Conservation (phyloP, 2,888 invertebrate genomes). For the Malacosoma neustria region DNA sequence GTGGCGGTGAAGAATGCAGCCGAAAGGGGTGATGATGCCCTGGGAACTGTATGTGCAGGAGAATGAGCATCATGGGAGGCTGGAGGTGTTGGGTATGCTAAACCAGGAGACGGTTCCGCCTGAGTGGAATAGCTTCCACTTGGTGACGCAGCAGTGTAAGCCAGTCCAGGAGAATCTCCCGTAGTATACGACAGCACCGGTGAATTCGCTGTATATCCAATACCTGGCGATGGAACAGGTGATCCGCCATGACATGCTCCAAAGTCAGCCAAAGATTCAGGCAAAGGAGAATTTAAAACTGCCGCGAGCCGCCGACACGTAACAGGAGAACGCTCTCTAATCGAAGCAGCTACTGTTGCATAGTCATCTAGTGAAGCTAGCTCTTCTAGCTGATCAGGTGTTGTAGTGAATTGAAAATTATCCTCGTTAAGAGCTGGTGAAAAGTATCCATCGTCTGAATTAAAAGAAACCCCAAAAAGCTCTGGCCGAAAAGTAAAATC, state of each 20-base stretch:
- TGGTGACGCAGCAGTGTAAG: conserved; percentile 55
- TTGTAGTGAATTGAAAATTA: conserved; percentile 79
- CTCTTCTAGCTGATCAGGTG: conserved; percentile 78
- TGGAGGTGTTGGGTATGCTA: conserved; percentile 90
- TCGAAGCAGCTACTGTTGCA: conserved; percentile 71
- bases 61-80: conserved; percentile 90
- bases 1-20: conserved; percentile 89
- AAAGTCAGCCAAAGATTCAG: conserved; percentile 87
- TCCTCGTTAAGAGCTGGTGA: conserved; percentile 83
- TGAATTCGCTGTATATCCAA: conserved; percentile 56
- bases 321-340: conserved; percentile 74
- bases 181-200: conserved; percentile 88
- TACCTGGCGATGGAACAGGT: conserved; percentile 68
- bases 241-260: conserved; percentile 83
- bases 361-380: conserved; percentile 78
- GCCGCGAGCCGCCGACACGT: conserved; percentile 83
- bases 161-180: conserved; percentile 58
- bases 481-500: conserved; percentile 77
- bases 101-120: conserved; percentile 78
- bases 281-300: conserved; percentile 84
- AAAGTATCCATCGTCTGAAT: conserved; percentile 78
- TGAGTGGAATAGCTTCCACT: conserved; percentile 57
- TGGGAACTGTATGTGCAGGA: conserved; percentile 76
- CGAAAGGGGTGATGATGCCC: conserved; percentile 86
- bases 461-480: conserved; percentile 78